Percentiles rank a stretch among this genome's conserved stretches.
phyloP scores from a whole-genome alignment of 2,113 vertebrate species.

The Sminthopsis crassicaudata region DNA sequence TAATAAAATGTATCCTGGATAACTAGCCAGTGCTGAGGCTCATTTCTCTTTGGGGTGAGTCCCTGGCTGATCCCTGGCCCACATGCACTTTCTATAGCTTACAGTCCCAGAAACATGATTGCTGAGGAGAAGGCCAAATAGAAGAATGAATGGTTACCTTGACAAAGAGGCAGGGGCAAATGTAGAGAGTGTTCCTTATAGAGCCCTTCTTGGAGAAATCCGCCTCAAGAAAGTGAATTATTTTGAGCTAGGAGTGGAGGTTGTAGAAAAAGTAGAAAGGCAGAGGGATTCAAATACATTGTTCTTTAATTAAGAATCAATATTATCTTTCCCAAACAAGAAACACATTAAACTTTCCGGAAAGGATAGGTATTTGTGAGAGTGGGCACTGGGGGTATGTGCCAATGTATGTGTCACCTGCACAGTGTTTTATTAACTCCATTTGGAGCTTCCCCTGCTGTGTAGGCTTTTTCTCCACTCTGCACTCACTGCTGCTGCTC shows the following conservation, averaged over 20 bases:
- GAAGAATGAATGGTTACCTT: background rate
- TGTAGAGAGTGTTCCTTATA: background rate
- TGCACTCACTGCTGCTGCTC: background rate
- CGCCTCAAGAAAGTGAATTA: background rate
- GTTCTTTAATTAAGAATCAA: background rate
- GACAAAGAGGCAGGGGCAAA: background rate
- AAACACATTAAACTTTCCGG: background rate
- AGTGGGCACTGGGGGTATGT: no score
- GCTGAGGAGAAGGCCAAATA: background rate
- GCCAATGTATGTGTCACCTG: background rate
- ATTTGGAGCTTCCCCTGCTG: background rate
- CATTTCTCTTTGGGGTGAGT: background rate
- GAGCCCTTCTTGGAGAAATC: background rate
- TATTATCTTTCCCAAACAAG: background rate
- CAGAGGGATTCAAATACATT: background rate
- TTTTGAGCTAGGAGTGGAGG: background rate
- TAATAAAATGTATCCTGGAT: slow-evolving; percentile 2
- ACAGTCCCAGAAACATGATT: background rate
- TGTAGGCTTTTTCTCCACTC: background rate
- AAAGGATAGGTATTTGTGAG: background rate
- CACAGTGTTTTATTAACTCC: background rate
- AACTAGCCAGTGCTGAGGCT: background rate
- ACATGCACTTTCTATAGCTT: background rate
- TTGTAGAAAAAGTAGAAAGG: background rate
- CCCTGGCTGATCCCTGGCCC: background rate